Base-by-base conservation (phyloP, 2,113 vertebrate species). In the Neolamprologus ventralis region DNA sequence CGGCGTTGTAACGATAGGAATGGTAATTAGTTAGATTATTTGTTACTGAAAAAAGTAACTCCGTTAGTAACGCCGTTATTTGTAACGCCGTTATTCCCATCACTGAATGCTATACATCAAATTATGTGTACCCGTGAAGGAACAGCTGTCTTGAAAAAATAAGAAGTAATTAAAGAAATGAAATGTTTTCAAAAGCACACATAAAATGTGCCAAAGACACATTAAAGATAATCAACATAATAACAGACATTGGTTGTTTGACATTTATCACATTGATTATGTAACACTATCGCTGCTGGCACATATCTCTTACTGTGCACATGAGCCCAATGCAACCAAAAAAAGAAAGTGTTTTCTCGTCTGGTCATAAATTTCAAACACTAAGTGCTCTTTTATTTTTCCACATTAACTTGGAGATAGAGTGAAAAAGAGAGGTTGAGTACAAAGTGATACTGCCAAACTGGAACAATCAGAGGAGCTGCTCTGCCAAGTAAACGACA, bases 401-500 rank as follows among this genome's bases (percentile, higher is more conserved):
- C 80, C 78, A 90, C 88, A 92, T 91, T 93, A 93, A 85, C 80
- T 92, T 73, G 57, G 78, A 92, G 88, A 90, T 85, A 86, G 80
- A 93, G 87, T 86, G 78, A 89, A 90, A 92, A 91, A 87, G 88
- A 73, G 85, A 93, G 90, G 84, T 84, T 91, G 82, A 92, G 89
- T 84, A 92, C 89, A 93, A 93, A 94, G 91, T 82, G 93, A 92
- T 91, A 79, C 89, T 93, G 93, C 94, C 91, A 94, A 94, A 91
- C 92, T 93, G 93, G 83, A 94, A 94, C 92, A 95, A 95, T 94
- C 93, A 86, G 75, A 87, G 81, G 23, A 92, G 88, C 84, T 35
- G 53, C 73, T 84, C 85, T 96, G 94, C 95, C 94, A 95, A 95
- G 58, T 83, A 90, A 93, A 91, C 89, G 94, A 95, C 94, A 95